Conservation (phyloP, 1,140 invertebrate genomes). For the Chrysomallon squamiferum region DNA sequence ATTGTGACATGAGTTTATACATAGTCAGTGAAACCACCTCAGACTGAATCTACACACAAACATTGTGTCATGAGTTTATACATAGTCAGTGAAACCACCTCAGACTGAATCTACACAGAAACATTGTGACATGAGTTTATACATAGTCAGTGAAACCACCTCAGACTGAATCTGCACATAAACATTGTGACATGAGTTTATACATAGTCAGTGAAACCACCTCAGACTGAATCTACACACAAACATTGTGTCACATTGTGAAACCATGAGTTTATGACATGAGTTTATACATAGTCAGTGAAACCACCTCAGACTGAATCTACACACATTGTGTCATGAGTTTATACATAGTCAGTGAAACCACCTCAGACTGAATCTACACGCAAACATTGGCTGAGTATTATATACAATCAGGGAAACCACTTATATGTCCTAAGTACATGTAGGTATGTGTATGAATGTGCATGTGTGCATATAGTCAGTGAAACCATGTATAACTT, state of each 20-base stretch:
- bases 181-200: not conserved
- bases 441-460: not conserved
- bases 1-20: not conserved
- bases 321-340: slow-evolving; percentile 9
- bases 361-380: slow-evolving; percentile 38
- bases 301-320: no score
- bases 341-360: slow-evolving; percentile 36
- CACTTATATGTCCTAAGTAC: not conserved
- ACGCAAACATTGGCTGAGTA: not conserved
- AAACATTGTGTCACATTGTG: no score
- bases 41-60: not conserved
- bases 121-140: not conserved
- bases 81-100: no score
- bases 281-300: no score
- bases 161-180: not conserved
- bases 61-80: no score
- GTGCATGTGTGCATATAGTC: no score
- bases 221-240: no score
- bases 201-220: no score
- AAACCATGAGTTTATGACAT: no score
- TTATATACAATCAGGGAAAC: not conserved
- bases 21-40: not conserved
- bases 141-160: not conserved
- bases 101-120: not conserved
- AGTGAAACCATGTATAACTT: no score